phyloP scores from a whole-genome alignment of 2,888 invertebrate genomes.

The Ectobius pallidus region DNA sequence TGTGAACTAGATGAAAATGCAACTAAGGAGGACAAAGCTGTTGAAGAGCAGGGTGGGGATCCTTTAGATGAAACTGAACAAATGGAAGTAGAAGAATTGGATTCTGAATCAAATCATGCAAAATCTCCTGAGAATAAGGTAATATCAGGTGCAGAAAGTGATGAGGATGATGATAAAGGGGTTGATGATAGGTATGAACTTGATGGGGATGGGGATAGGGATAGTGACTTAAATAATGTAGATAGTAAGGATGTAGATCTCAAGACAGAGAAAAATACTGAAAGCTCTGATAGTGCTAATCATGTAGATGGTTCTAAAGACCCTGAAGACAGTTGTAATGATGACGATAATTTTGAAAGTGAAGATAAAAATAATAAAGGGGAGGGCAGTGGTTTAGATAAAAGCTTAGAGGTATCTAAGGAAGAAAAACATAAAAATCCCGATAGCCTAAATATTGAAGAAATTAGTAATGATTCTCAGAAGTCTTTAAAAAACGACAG shows the following conservation, averaged over 20 bases:
- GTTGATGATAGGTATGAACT: conserved; percentile 1
- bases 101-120: no score
- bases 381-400: background rate
- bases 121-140: no score
- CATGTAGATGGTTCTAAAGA: background rate
- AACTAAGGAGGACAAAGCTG: background rate
- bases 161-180: conserved; percentile 4
- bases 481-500: conserved; percentile 53
- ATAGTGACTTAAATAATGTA: background rate
- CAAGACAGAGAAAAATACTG: conserved; percentile 1
- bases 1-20: conserved; percentile 3
- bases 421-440: conserved; percentile 2
- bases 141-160: no score
- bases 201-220: conserved; percentile 3
- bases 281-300: background rate
- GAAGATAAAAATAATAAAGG: background rate
- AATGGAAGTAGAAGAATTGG: conserved; percentile 46
- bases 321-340: background rate
- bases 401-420: background rate
- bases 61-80: conserved; percentile 30
- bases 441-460: conserved; percentile 28
- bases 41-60: conserved; percentile 41
- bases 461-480: conserved; percentile 30
- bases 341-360: conserved; percentile 21
- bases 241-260: background rate